These are phyloP conservation scores for Intellagama lesueurii DNA, from an alignment of 2,797 vertebrate species.

Conservation along the genomic window DNA sequence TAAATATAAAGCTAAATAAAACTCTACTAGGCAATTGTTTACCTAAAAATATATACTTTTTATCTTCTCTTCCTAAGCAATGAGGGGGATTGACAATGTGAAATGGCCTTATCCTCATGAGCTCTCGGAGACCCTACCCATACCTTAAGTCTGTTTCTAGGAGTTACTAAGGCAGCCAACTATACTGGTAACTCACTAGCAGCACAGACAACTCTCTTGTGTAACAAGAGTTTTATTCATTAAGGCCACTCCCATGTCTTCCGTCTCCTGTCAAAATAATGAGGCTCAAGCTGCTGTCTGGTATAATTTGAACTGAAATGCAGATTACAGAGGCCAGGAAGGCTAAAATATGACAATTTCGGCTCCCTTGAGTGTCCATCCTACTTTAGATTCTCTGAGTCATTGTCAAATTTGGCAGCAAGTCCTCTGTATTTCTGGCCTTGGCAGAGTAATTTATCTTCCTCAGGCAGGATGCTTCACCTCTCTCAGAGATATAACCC, in stretches of 20 bases:
- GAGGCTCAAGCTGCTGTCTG: background rate
- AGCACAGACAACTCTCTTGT: too few relatives aligned
- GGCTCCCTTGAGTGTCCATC: background rate
- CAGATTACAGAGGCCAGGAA: slow-evolving; percentile 1
- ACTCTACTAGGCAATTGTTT: too few relatives aligned
- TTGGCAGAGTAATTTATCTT: slow-evolving; percentile 34
- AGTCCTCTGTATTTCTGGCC: background rate
- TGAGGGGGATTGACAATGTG: too few relatives aligned
- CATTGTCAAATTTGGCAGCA: slow-evolving; percentile 4
- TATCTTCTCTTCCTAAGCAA: too few relatives aligned
- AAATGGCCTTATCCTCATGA: too few relatives aligned
- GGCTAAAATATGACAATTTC: background rate
- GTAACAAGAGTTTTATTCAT: background rate
- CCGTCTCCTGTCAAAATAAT: background rate
- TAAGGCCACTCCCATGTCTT: background rate
- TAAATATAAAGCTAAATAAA: too few relatives aligned
- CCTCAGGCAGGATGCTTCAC: background rate
- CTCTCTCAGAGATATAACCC: slow-evolving; percentile 26
- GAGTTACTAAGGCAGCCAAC: background rate
- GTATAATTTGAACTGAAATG: background rate
- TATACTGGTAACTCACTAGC: background rate
- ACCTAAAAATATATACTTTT: too few relatives aligned
- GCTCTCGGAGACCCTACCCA: too few relatives aligned
- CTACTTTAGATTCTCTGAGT: slow-evolving; percentile 7
- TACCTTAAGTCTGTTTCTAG: background rate